Percentiles rank a stretch among this genome's conserved stretches.
These are phyloP conservation scores for Myripristis murdjan DNA, from an alignment of 2,797 vertebrate species.

Conservation along the genomic window DNA sequence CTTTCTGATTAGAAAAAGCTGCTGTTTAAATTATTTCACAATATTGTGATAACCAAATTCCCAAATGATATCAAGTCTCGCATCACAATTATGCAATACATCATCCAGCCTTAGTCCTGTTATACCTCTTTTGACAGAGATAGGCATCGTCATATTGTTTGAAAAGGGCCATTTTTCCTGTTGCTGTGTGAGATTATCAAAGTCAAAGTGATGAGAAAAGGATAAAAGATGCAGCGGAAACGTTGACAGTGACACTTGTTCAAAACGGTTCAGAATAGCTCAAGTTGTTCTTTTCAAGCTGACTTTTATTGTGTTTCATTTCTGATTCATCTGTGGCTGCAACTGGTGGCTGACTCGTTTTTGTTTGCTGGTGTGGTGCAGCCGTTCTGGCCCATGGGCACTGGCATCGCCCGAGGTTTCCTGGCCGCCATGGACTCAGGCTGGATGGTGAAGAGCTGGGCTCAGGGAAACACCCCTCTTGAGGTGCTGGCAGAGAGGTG, in stretches of 20 bases:
- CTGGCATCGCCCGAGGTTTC: constrained; percentile 97
- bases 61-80: no score
- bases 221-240: no score
- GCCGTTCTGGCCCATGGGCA: constrained; percentile 99
- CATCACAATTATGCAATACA: no score
- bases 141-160: no score
- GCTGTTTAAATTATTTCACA: no score
- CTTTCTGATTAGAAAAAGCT: no score
- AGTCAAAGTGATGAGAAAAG: not conserved
- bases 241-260: no score
- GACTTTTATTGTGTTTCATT: not conserved
- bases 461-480: constrained; percentile 91
- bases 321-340: constrained; percentile 24
- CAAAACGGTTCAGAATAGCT: not conserved
- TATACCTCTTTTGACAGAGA: no score
- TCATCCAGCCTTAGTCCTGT: no score
- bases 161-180: not conserved
- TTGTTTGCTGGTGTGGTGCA: constrained; percentile 50
- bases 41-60: no score
- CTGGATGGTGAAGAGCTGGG: constrained; percentile 99
- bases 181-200: not conserved
- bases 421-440: constrained; percentile 97
- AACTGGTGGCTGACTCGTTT: constrained; percentile 63
- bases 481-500: constrained; percentile 98
- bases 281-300: not conserved